Evolutionary conservation across 1,140 invertebrate species (phyloP), one percentile per base, ranked within the genome.

Genomic region (Drosophila melanogaster): DNA sequence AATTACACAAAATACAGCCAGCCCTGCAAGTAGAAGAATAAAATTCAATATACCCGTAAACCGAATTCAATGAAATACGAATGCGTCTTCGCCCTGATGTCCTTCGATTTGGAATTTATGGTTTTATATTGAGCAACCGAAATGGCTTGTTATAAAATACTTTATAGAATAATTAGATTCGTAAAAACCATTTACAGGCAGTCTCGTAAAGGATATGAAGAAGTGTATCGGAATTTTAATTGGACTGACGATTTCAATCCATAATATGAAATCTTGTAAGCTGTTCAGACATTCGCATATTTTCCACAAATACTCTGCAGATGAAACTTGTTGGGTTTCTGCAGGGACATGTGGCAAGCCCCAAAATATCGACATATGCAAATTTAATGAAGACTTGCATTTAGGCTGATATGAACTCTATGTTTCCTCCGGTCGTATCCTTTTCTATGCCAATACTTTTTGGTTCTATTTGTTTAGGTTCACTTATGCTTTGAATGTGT

Each of bases 401-500:
- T 78, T 61, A 53, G 53, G 19, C 69, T 53, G 35, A 71, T 55
- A 70, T 65, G 46, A 65, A 61, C 56, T 71, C 57, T 49, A 37
- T 37, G 22, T 37, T 37, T 66, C 54, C 38, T 26, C 24, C n/a
- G 22, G 17, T 14, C 50, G 12, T 57, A 70, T 70, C 64, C 44
- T 19, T 66, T 58, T 53, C 66, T 59, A 22, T 22, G 30, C 22
- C 38, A 30, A 57, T 49, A 33, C 41, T 46, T 79, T 53, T 44
- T 50, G 47, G 35, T 40, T 24, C 30, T 86, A 76, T 86, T 86
- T 86, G 75, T 67, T 86, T 86, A 87, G 83, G 81, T 46, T 75
- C 58, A 22, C n/a, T 26, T 22, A 1, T 15, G 38, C 19, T 40
- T 46, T 17, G 30, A 30, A n/a, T 33, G 22, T 46, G 30, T 47